Percentiles rank a stretch among this genome's conserved stretches.
Conservation (phyloP, 2,888 invertebrate species). For the Margaritifera margaritifera region DNA sequence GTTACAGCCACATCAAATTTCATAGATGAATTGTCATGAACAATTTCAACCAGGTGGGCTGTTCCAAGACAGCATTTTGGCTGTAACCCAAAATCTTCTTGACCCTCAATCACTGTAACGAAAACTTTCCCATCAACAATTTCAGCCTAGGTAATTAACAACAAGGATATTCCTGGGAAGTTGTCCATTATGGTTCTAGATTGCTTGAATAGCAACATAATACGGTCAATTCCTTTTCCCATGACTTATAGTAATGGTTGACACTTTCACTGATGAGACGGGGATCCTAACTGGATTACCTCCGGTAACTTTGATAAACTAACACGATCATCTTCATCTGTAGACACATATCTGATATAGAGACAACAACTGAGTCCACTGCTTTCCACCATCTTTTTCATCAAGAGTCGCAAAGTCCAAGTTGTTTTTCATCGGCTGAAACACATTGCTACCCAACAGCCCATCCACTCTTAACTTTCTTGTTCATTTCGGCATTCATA, state of each 20-base stretch:
- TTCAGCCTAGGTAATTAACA: neutral
- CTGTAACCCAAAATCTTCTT: neutral
- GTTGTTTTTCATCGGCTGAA: too few species aligned
- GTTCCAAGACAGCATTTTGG: neutral
- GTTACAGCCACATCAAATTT: neutral
- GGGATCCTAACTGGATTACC: too few species aligned
- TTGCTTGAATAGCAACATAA: too few species aligned
- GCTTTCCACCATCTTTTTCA: too few species aligned
- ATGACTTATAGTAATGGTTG: too few species aligned
- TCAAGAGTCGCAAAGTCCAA: too few species aligned
- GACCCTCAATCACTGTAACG: neutral
- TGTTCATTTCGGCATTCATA: slow-evolving; percentile 5
- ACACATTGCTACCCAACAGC: slow-evolving; percentile 2
- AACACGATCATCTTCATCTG: too few species aligned
- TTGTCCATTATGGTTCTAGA: too few species aligned
- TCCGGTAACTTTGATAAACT: too few species aligned
- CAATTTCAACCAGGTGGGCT: slow-evolving; percentile 1
- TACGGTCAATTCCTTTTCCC: neutral
- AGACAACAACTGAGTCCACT: too few species aligned
- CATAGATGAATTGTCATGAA: neutral
- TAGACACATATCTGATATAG: too few species aligned
- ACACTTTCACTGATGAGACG: too few species aligned
- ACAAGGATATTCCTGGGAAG: neutral
- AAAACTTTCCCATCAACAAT: neutral
- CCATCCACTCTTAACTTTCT: neutral